Evolutionary conservation across 2,113 vertebrate genomes (phyloP), one percentile per base, ranked within the genome.

Genomic region (Dipodomys spectabilis): DNA sequence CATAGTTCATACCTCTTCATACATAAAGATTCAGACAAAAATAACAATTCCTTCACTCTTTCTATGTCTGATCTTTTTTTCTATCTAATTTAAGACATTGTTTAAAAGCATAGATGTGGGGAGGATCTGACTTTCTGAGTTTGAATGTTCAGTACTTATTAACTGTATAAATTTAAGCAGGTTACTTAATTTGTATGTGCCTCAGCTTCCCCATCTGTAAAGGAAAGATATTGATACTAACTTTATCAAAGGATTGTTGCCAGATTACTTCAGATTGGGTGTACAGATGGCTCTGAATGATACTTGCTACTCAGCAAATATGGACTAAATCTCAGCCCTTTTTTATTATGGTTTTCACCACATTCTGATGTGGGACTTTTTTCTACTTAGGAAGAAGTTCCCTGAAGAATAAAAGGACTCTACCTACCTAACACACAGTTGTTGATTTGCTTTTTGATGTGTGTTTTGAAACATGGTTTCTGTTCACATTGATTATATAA

Each of bases 181-280:
- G 13, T 57, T 81, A 72, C 12, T 73, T 86, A 82, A 91, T 6
- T 73, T 86, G 13, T 27, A 25, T 80, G 6, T 32, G 45, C 10
- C 30, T 90, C 49, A n/a, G 18, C 71, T 93, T 94, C 73, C 72
- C 9, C 13, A 28, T 68, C 22, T 73, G 23, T 87, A 74, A 94
- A 92, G 69, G 16, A 67, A 65, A 84, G 39, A 53, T 4, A 64
- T 23, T 25, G 64, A 28, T 5, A 32, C 7, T 73, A 30, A 6
- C 5, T 22, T 95, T 78, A 80, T 82, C 16, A 82, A 60, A 82
- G 18, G 6, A 3, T 67, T 25, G 25, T 73, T 62, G 67, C 7
- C 25, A 69, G 39, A 13, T 53, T 68, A 49, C 4, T 23, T 32
- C 7, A 75, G 27, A 53, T 1, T 23, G 22, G 22, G 2, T n/a